phyloP scores from a whole-genome alignment of 2,797 vertebrate species.

The Selene dorsalis region DNA sequence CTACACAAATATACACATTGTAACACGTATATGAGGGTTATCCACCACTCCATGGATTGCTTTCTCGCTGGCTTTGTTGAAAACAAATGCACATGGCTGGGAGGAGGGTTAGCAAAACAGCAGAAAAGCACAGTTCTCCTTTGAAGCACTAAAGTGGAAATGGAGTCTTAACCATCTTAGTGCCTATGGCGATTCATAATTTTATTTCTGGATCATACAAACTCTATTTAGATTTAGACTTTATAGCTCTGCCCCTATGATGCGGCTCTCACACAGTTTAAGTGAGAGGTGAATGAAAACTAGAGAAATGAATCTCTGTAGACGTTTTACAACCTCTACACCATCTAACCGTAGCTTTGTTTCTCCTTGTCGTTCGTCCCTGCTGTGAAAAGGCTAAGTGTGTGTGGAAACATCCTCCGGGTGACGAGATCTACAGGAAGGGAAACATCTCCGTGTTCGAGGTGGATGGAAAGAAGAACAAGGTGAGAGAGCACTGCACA shows the following conservation, averaged over 20 bases:
- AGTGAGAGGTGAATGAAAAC: background rate
- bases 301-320: background rate
- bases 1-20: too few species aligned
- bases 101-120: too few species aligned
- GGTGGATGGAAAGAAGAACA: constrained; percentile 97
- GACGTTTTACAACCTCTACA: background rate
- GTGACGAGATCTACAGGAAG: constrained; percentile 97
- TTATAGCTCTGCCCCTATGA: constrained; percentile 11
- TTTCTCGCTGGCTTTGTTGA: too few species aligned
- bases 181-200: constrained; percentile 6
- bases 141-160: constrained; percentile 22
- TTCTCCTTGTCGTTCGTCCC: constrained; percentile 2
- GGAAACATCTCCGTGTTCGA: constrained; percentile 96
- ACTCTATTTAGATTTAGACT: constrained; percentile 29
- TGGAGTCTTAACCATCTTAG: constrained; percentile 24
- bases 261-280: constrained; percentile 3
- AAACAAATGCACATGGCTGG: too few species aligned
- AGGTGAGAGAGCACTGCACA: constrained; percentile 78
- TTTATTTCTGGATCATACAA: constrained; percentile 3
- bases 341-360: background rate
- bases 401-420: constrained; percentile 96
- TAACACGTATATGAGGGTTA: too few species aligned
- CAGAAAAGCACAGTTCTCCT: too few species aligned
- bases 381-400: constrained; percentile 89
- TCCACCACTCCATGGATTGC: too few species aligned